Base-by-base conservation (phyloP, 2,113 vertebrate genomes). In the Clupea harengus region DNA sequence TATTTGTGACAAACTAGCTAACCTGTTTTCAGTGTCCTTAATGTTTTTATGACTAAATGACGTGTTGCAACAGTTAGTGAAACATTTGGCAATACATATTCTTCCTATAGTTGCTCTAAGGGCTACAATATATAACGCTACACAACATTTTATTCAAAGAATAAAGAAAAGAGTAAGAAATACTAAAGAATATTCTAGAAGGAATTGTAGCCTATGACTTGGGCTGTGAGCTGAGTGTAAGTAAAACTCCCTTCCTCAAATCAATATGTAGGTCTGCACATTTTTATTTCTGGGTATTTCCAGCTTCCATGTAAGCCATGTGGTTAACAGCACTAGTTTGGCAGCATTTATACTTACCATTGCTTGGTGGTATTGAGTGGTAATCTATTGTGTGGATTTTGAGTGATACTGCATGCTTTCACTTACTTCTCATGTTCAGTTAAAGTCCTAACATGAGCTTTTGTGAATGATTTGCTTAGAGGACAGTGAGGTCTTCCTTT, bases 391-490 rank as follows among this genome's bases (percentile, higher is more conserved):
- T 60, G 54, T 22, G 52, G 20, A 11, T 49, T 49, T 60, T 60
- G 20, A 22, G 54, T 22, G 52, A 18, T 13, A 6, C 18, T 6
- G 54, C 20, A 60, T 60, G 18, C 6, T 60, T 60, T 20, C 54
- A 22, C 54, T 60, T 60, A 60, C 11, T 22, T 60, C 18, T 78
- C 72, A 32, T 78, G 28, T 78, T 44, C 72, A 44, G 28, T 78
- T 72, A 13, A 39, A 39, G 28, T 13, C 11, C 17, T 10, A 15
- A 9, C 72, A 78, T 78, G 3, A 78, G 13, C 4, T 39, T 32
- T 72, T 78, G 45, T 84, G 28, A 17, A 84, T 78, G 64, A 84
- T 84, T 84, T 84, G 45, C 45, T 75, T 49, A 75, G 32, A 45
- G 3, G 18, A 22, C 82, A 5, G 54, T 75, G 52, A 57, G 50